A percentile compares a stretch with the other conserved stretches of the same genome.
phyloP scores from a whole-genome alignment of 2,797 vertebrate species.

The Macropus fuliginosus region DNA sequence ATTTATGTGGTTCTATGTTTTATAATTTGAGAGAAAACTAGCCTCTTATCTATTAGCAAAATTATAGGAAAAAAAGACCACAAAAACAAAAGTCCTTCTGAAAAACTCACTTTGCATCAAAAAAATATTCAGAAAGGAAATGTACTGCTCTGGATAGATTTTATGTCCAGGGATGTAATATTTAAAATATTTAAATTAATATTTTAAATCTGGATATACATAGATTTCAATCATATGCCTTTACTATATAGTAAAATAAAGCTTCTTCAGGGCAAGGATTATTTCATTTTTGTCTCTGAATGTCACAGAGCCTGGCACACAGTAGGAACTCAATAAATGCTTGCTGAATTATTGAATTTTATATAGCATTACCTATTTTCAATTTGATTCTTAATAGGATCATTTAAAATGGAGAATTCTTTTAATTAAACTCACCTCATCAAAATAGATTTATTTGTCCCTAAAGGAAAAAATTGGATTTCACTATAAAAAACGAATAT shows the following conservation, averaged over 20 bases:
- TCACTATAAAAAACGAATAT: constrained; percentile 66
- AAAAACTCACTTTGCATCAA: background rate
- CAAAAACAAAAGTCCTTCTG: background rate
- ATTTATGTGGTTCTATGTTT: background rate
- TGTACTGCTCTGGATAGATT: background rate
- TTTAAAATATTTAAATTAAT: background rate
- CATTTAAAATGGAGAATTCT: constrained; percentile 67
- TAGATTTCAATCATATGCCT: constrained; percentile 44
- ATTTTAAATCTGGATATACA: constrained; percentile 57
- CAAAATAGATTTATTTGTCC: constrained; percentile 69
- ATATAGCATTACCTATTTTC: background rate
- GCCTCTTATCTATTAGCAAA: constrained; percentile 14
- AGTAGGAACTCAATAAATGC: background rate
- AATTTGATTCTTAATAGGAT: constrained; percentile 49
- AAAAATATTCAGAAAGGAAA: background rate
- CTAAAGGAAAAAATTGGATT: constrained; percentile 15
- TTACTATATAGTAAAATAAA: background rate
- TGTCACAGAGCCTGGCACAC: background rate
- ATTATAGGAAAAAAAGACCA: background rate
- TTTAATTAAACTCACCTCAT: constrained; percentile 65
- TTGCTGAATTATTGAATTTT: background rate
- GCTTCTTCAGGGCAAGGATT: background rate
- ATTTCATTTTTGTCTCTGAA: background rate
- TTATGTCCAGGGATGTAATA: background rate
- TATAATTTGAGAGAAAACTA: background rate